Base-by-base conservation (phyloP, 2,888 invertebrate species). In the Cheilosia urbana region DNA sequence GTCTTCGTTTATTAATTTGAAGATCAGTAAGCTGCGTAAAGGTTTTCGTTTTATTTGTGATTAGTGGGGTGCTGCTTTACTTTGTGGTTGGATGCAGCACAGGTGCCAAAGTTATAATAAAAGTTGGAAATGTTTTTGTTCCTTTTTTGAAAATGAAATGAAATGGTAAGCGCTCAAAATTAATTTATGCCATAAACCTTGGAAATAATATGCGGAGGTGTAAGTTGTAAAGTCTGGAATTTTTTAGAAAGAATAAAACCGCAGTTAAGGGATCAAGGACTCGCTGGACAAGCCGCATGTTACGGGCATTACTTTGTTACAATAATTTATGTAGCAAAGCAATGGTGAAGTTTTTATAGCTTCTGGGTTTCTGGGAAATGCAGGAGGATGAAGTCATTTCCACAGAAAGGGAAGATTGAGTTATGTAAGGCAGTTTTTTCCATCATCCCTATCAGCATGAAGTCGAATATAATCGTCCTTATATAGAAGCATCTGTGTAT, bases 1-100 rank as follows among this genome's bases (percentile, higher is more conserved):
- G 57, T 69, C 45, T 27, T 57, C 57, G 58, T 66, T 79, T 73
- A 79, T 84, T 84, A 83, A 79, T 75, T 84, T 75, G 42, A 45
- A 49, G 15, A 9, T 37, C 45, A 47, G 55, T 27, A 27, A 27
- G 40, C 19, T 30, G 42, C n/a, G 40, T 5, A 60, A 69, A 53
- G 37, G 24, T 47, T 62, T 57, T 2, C 49, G 4, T 17, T 24
- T 62, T 17, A 7, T 62, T 34, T 45, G 4, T 68, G 58, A 51
- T 49, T 58, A 57, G 73, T 75, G 55, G 34, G 57, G 34, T 40
- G 4, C 34, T 40, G 4, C 34, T 11, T 37, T 21, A 3, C 2
- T n/a, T 45, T 47, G 15, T 13, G n/a, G 27, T 27, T 4, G 11
- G 37, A 13, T 37, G 37, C 37, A 30, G 63, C 4, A 6, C 13